Evolutionary conservation across 2,888 invertebrate species (phyloP).

Genomic region (Eristalis intricaria): DNA sequence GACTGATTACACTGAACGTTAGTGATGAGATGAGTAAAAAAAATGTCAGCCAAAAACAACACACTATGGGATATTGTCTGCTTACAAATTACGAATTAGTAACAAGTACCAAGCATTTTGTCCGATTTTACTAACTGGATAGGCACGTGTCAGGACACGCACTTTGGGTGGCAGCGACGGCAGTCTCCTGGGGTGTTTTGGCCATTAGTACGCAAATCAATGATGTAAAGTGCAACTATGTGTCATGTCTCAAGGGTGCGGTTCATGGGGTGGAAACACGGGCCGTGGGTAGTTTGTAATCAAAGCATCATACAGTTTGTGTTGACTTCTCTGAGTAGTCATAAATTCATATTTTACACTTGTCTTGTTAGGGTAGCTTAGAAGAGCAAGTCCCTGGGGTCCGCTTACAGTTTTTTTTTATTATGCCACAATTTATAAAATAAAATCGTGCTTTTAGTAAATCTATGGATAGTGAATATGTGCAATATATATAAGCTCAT

Average conservation of each 20-base stretch:
- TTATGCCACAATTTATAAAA: not conserved
- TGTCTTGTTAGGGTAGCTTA: not conserved
- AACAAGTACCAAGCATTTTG: conserved; percentile 15
- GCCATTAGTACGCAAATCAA: conserved; percentile 44
- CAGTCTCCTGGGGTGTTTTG: conserved; percentile 26
- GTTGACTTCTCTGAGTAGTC: conserved; percentile 17
- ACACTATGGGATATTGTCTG: conserved; percentile 9
- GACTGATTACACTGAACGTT: conserved; percentile 36
- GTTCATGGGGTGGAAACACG: not conserved
- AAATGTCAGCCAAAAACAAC: conserved; percentile 42
- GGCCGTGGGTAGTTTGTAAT: not conserved
- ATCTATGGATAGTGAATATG: too few relatives aligned
- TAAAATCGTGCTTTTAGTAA: too few relatives aligned
- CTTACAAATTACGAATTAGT: conserved; percentile 19
- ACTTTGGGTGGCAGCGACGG: conserved; percentile 56
- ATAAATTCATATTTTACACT: conserved; percentile 1
- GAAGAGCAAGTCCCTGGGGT: conserved; percentile 21
- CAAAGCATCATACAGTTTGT: not conserved
- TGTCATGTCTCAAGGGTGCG: conserved; percentile 52
- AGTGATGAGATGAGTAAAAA: conserved; percentile 61
- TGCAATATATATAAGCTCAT: too few relatives aligned
- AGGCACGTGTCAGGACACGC: conserved; percentile 56
- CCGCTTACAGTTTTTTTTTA: not conserved
- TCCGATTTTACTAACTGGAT: conserved; percentile 18
- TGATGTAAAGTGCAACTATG: conserved; percentile 39